Percentiles rank a stretch among this genome's conserved stretches.
These are phyloP conservation scores for Numenius phaeopus DNA, from an alignment of 2,797 vertebrate genomes.

Conservation along the genomic window DNA sequence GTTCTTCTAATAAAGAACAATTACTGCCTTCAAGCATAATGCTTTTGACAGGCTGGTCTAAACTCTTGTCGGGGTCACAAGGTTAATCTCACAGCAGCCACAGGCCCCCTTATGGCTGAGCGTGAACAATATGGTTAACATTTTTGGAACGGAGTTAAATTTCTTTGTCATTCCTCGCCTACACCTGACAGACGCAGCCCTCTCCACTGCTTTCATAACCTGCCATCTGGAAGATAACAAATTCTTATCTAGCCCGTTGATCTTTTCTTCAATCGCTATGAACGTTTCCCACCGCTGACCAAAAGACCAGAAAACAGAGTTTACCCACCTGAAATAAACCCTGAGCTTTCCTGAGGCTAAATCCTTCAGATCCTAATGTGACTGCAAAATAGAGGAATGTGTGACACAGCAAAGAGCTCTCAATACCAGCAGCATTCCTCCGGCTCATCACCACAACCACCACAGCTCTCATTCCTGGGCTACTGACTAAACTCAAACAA, in stretches of 20 bases:
- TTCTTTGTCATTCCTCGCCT: constrained; percentile 44
- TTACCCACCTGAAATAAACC: constrained; percentile 69
- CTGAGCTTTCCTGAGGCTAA: constrained; percentile 58
- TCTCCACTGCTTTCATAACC: constrained; percentile 56
- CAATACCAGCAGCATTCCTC: constrained; percentile 62
- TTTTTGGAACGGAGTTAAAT: constrained; percentile 62
- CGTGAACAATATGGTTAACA: constrained; percentile 62
- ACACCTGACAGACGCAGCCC: constrained; percentile 27
- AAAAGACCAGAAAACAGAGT: constrained; percentile 47
- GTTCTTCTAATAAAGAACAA: constrained; percentile 17
- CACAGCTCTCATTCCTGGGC: constrained; percentile 44
- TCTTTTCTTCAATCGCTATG: background rate
- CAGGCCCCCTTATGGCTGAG: constrained; percentile 47
- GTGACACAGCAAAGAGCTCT: constrained; percentile 62
- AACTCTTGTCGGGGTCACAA: constrained; percentile 61
- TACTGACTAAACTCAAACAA: constrained; percentile 40
- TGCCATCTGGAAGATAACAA: constrained; percentile 63
- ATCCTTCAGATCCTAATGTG: constrained; percentile 49
- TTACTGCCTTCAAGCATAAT: constrained; percentile 37
- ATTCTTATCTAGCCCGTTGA: background rate
- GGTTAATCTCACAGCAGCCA: constrained; percentile 62
- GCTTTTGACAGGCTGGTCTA: constrained; percentile 59
- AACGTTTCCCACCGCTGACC: constrained; percentile 15
- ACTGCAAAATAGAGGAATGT: constrained; percentile 55
- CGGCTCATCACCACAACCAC: constrained; percentile 18